phyloP scores from a whole-genome alignment of 2,797 vertebrate species.

The Coreius guichenoti region DNA sequence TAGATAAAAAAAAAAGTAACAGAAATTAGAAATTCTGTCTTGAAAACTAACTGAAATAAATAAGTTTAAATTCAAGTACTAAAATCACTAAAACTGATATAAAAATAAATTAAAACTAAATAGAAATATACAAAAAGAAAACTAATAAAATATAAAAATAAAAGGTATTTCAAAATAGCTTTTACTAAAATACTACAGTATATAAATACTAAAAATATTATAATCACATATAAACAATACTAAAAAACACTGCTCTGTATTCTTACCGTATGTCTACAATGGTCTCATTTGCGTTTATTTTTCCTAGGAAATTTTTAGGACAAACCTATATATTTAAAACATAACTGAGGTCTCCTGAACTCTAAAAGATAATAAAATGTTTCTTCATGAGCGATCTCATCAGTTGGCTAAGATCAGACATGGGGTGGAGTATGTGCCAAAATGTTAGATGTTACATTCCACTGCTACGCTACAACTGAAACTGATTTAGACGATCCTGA shows the following conservation, averaged over 20 bases:
- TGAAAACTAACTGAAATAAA: not conserved
- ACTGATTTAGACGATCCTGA: not conserved
- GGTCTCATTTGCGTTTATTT: not conserved
- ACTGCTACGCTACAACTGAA: not conserved
- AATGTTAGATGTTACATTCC: not conserved
- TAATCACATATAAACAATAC: not conserved
- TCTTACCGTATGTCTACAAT: not conserved
- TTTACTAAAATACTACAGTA: no score
- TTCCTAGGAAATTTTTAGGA: not conserved
- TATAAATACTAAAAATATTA: not conserved
- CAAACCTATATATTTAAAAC: not conserved
- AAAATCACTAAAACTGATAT: not conserved
- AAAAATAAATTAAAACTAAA: not conserved
- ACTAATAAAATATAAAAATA: not conserved
- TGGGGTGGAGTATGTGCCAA: not conserved
- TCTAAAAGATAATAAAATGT: not conserved
- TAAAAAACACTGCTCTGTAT: not conserved
- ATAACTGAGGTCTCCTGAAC: not conserved
- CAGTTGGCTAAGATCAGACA: not conserved
- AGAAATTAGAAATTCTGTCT: not conserved
- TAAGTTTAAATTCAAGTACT: not conserved
- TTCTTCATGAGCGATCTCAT: not conserved
- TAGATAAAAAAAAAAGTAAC: not conserved
- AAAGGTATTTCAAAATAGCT: not conserved
- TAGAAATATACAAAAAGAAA: not conserved